A percentile compares a stretch with the other conserved stretches of the same genome.
These are phyloP conservation scores for Tenualosa ilisha DNA, from an alignment of 2,797 vertebrate species.

Conservation along the genomic window DNA sequence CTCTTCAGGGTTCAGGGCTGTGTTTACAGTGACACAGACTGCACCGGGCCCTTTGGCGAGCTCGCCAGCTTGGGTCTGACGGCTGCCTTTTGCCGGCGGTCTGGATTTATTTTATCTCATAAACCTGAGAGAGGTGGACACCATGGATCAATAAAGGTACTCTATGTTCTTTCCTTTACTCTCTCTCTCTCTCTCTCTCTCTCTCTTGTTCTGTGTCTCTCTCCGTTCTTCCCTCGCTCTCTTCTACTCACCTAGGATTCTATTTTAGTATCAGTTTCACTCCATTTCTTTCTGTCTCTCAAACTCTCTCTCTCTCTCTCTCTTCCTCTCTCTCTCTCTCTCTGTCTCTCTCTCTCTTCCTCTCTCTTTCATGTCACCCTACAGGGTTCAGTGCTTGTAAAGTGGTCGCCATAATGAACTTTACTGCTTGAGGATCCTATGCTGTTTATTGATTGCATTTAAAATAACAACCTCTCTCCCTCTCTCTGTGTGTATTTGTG, in stretches of 20 bases:
- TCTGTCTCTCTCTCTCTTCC: neutral
- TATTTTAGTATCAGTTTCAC: slow-evolving; percentile 35
- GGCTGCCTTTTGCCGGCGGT: neutral
- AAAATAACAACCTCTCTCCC: neutral
- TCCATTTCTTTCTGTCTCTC: slow-evolving; percentile 33
- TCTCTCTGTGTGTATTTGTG: neutral
- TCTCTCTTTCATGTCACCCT: neutral
- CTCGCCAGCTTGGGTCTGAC: neutral
- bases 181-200: neutral
- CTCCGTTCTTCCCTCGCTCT: neutral
- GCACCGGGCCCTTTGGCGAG: neutral
- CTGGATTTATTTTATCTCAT: slow-evolving; percentile 57
- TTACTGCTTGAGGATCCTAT: slow-evolving; percentile 13
- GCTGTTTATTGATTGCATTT: slow-evolving; percentile 11
- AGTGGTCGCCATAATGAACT: neutral
- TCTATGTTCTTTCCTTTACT: slow-evolving; percentile 27
- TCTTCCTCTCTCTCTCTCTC: neutral
- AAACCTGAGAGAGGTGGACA: slow-evolving; percentile 43
- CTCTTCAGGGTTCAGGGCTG: neutral
- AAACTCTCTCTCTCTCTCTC: no score
- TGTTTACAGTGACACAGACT: neutral
- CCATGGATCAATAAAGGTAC: slow-evolving; percentile 48
- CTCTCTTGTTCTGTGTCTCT: neutral
- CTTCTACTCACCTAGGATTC: neutral
- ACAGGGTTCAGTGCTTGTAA: neutral